Base-by-base conservation (phyloP, 2,797 vertebrate genomes). In the Myotis myotis region DNA sequence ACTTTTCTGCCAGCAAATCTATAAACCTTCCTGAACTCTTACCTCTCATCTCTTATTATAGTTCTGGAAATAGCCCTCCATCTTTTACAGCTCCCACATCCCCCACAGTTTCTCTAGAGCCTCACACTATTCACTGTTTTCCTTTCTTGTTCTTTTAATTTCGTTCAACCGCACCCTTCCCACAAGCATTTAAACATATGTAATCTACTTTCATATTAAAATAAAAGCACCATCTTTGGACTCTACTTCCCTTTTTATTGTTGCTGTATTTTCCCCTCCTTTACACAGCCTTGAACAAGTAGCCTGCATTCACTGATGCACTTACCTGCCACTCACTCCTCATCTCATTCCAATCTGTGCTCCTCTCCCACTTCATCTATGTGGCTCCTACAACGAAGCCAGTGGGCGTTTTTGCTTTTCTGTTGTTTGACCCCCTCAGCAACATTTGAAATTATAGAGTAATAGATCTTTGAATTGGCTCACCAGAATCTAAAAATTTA, bases 101-200 rank as follows among this genome's bases (percentile, higher is more conserved):
- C 9, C 0, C 1, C 5, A 16, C 6, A 16, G 23, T 68, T 78
- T 28, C 20, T 38, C 30, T 36, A 38, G 28, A 75, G 57, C 12
- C 16, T 75, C n/a, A 84, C 12, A 62, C 6, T 41, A 53, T 33
- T 78, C 41, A 36, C 76, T 51, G 5, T 71, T 15, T n/a, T 38
- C 30, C 47, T 44, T 72, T 85, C 62, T 51, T 25, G n/a, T 28
- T 92, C 38, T 36, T 95, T 76, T 81, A n/a, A 30, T 68, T 85
- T 75, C 25, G 62, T 92, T 53, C 36, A 15, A 3, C 41, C 36
- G 1, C 13, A 49, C n/a, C 28, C 28, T 47, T 76, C 38, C 33
- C 41, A 38, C 57, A 51, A 71, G 20, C 41, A 78, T 70, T 68
- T 78, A 86, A 93, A 68, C 15, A 89, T 3, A 55, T 20, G 17